phyloP scores from a whole-genome alignment of 1,140 invertebrate genomes.

The Sipha flava region DNA sequence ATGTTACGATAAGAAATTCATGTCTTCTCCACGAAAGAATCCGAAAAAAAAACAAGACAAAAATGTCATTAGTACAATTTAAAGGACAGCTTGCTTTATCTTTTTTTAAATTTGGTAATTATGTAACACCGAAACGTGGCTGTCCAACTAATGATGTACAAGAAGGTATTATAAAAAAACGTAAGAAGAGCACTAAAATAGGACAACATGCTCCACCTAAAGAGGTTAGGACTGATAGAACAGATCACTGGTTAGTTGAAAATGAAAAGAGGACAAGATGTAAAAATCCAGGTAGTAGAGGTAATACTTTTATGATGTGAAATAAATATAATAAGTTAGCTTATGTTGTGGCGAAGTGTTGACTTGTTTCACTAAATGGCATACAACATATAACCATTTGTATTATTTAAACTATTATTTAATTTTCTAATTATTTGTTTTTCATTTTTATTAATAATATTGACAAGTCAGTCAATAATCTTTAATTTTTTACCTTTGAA shows the following conservation, averaged over 20 bases:
- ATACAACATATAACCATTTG: neutral
- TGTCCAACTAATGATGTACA: neutral
- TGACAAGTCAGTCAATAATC: too few species aligned
- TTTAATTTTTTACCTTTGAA: too few species aligned
- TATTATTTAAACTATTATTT: neutral
- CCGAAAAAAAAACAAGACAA: neutral
- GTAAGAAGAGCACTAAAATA: neutral
- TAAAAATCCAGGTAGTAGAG: conserved; percentile 11
- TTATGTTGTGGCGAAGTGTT: conserved; percentile 8
- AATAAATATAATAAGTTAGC: conserved; percentile 3
- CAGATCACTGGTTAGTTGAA: conserved; percentile 10
- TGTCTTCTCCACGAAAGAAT: conserved; percentile 37
- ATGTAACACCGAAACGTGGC: neutral
- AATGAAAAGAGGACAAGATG: conserved; percentile 16
- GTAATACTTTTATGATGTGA: conserved; percentile 23
- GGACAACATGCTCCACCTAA: neutral
- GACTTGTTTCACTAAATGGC: neutral
- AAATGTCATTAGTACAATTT: conserved; percentile 28
- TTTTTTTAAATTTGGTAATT: neutral
- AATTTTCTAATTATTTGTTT: neutral
- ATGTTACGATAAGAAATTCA: conserved; percentile 40
- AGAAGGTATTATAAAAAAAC: neutral
- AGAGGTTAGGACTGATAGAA: neutral
- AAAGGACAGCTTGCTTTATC: neutral
- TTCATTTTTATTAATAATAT: too few species aligned